phyloP scores from a whole-genome alignment of 2,888 invertebrate genomes.

The Acanthosepion lycidas region DNA sequence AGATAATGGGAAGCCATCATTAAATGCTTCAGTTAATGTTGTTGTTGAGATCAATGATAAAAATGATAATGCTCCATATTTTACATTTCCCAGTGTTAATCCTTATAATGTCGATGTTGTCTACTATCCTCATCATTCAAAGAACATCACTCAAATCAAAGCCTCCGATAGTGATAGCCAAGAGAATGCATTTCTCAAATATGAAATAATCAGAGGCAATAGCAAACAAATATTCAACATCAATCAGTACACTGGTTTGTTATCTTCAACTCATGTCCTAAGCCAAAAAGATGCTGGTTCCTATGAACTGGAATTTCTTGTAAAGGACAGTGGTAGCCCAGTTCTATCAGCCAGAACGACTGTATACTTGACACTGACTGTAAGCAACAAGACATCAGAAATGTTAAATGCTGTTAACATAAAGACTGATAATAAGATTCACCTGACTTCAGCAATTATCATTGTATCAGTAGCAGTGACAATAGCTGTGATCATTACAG shows the following conservation, averaged over 20 bases:
- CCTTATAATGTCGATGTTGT: background rate
- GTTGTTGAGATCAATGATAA: conserved; percentile 33
- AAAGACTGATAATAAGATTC: background rate
- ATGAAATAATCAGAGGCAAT: conserved; percentile 33
- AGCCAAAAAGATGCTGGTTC: conserved; percentile 22
- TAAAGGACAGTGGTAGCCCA: conserved; percentile 13
- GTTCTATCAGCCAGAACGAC: background rate
- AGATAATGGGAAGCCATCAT: conserved; percentile 22
- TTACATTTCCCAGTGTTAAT: background rate
- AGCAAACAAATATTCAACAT: background rate
- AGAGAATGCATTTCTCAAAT: conserved; percentile 33
- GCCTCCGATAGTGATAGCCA: background rate
- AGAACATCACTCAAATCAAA: background rate
- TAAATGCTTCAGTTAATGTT: background rate
- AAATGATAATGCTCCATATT: conserved; percentile 33
- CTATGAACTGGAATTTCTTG: background rate
- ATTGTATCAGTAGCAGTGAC: background rate
- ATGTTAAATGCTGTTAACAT: conserved; percentile 14
- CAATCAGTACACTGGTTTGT: conserved; percentile 21
- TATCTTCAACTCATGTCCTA: conserved; percentile 8
- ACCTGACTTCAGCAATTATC: conserved; percentile 33
- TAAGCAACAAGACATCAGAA: background rate
- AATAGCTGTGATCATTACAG: conserved; percentile 33
- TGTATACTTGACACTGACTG: background rate
- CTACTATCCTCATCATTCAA: background rate